These are phyloP conservation scores for Sericinus montela DNA, from an alignment of 2,888 invertebrate genomes.

Conservation along the genomic window DNA sequence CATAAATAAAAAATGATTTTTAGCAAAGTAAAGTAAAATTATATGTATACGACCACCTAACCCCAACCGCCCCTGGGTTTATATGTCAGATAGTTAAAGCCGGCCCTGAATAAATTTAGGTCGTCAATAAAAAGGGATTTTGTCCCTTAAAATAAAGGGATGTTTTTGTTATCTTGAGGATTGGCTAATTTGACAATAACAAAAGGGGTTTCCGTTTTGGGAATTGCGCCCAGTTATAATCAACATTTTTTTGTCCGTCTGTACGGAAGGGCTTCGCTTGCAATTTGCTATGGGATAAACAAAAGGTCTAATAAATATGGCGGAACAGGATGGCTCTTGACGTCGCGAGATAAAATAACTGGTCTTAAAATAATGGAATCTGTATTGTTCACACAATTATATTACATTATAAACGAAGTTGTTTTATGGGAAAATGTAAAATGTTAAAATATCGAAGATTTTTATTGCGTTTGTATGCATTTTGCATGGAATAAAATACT, in stretches of 20 bases:
- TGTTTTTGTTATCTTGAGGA: constrained; percentile 80
- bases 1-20: too few species aligned
- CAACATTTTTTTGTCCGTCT: constrained; percentile 57
- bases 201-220: constrained; percentile 68
- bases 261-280: constrained; percentile 38
- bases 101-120: constrained; percentile 68
- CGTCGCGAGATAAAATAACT: constrained; percentile 18
- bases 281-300: constrained; percentile 44
- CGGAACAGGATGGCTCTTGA: constrained; percentile 33
- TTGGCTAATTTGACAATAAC: constrained; percentile 79
- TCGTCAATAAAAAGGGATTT: constrained; percentile 72
- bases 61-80: constrained; percentile 45
- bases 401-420: too few species aligned
- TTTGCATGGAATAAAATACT: too few species aligned
- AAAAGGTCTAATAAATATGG: constrained; percentile 42
- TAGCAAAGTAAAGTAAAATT: not conserved
- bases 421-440: too few species aligned
- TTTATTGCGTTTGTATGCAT: too few species aligned
- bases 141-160: constrained; percentile 70
- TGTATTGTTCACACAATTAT: too few species aligned
- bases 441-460: too few species aligned
- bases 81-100: constrained; percentile 72
- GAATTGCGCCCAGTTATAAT: constrained; percentile 64
- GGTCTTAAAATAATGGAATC: constrained; percentile 8
- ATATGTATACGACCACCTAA: constrained; percentile 18